A percentile compares a stretch with the other conserved stretches of the same genome.
Evolutionary conservation across 2,797 vertebrate genomes (phyloP).

Genomic region (Manis crassicaudata): DNA sequence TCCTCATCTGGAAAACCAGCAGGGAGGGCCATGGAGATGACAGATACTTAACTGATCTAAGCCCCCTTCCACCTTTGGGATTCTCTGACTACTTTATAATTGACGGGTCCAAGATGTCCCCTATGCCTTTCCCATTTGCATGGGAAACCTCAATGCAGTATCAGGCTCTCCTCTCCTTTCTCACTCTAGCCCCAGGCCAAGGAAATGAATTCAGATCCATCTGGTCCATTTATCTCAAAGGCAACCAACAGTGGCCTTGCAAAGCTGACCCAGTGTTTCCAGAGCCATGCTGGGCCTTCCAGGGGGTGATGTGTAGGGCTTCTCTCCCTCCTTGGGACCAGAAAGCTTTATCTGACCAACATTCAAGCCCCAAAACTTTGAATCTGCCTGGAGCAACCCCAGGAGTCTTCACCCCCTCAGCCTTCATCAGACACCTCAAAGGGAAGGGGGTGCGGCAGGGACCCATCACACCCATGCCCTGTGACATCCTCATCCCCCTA

Average conservation of each 20-base stretch:
- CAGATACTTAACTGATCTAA: background rate
- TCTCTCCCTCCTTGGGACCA: background rate
- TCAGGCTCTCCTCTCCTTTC: too few relatives aligned
- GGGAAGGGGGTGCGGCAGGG: background rate
- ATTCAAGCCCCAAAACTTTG: background rate
- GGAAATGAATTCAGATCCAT: background rate
- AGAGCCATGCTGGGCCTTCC: background rate
- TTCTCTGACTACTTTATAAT: background rate
- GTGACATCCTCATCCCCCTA: background rate
- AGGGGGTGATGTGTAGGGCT: background rate
- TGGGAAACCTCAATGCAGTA: accelerated
- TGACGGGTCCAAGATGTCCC: background rate
- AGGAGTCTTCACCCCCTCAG: background rate
- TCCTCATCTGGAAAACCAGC: background rate
- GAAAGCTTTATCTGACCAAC: background rate
- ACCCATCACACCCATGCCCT: background rate
- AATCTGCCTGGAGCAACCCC: background rate
- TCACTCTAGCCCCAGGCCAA: background rate
- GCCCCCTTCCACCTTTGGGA: background rate
- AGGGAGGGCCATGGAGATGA: background rate
- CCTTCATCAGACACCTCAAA: background rate
- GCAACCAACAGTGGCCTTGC: background rate
- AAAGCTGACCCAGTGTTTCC: background rate
- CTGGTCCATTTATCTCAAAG: background rate
- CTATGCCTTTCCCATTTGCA: background rate